Evolutionary conservation across 2,113 vertebrate species (phyloP).

Genomic region (Abramis brama): DNA sequence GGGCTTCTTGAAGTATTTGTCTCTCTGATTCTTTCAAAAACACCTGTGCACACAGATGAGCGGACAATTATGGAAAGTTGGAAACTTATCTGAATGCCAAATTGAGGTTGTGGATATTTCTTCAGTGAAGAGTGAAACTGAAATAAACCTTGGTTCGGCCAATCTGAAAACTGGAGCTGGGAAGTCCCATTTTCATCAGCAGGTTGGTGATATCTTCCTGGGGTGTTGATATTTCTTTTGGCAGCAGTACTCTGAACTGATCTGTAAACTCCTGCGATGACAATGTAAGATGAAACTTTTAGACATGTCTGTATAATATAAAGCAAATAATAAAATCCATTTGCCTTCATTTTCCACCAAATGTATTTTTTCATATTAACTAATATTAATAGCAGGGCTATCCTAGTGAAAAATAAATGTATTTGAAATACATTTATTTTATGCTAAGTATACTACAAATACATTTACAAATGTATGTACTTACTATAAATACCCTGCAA

Average conservation of each 20-base stretch:
- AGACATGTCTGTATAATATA: background rate
- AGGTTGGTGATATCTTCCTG: slow-evolving; percentile 83
- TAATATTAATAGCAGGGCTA: background rate
- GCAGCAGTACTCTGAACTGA: slow-evolving; percentile 88
- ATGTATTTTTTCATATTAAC: background rate
- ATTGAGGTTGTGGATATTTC: background rate
- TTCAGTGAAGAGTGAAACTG: background rate
- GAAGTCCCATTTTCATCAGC: slow-evolving; percentile 78
- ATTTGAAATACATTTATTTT: too few relatives aligned
- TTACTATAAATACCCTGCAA: too few relatives aligned
- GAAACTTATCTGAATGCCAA: background rate
- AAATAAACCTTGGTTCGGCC: slow-evolving; percentile 89
- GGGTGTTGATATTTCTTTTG: slow-evolving; percentile 76
- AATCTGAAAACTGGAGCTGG: slow-evolving; percentile 85
- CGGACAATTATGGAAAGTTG: background rate
- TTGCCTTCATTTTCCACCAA: background rate
- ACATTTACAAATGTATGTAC: too few relatives aligned
- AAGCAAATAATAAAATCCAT: background rate
- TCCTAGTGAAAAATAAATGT: too few relatives aligned
- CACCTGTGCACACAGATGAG: slow-evolving; percentile 74
- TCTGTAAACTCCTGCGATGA: slow-evolving; percentile 84
- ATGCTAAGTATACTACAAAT: too few relatives aligned
- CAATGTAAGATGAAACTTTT: background rate
- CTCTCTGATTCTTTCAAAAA: slow-evolving; percentile 88
- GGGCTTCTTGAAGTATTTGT: slow-evolving; percentile 83